Evolutionary conservation across 1,140 invertebrate genomes (phyloP).

Genomic region (Euura lappo): DNA sequence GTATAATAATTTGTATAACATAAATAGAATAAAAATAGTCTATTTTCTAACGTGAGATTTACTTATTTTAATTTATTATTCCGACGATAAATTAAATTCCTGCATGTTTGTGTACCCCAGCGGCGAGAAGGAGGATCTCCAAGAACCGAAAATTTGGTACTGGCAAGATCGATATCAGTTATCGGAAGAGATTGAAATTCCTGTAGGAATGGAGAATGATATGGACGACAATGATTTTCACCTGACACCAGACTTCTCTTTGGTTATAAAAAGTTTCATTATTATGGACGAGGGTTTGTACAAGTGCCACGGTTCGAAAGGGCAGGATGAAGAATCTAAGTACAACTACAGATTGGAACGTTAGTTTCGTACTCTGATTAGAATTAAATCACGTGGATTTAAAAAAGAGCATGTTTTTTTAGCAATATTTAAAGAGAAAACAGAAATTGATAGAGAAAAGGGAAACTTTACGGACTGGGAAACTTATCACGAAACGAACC

Average conservation of each 20-base stretch:
- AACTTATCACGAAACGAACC: constrained; percentile 56
- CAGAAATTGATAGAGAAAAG: constrained; percentile 33
- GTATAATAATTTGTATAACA: constrained; percentile 18
- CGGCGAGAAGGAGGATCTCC: constrained; percentile 45
- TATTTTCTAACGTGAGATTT: no score
- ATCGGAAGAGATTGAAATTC: constrained; percentile 46
- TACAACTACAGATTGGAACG: constrained; percentile 62
- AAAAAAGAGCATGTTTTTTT: constrained; percentile 12
- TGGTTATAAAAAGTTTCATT: constrained; percentile 53
- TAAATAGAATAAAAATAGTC: no score
- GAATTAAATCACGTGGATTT: no score
- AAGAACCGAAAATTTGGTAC: constrained; percentile 60
- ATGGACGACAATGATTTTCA: constrained; percentile 51
- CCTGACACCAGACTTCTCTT: constrained; percentile 51
- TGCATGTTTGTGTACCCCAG: constrained; percentile 23
- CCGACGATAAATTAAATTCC: background rate
- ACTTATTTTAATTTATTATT: no score
- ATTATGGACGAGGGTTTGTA: constrained; percentile 58
- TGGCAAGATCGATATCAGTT: constrained; percentile 52
- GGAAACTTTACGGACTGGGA: constrained; percentile 59
- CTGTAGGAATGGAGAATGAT: constrained; percentile 60
- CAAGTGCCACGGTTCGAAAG: constrained; percentile 57
- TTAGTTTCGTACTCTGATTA: constrained; percentile 28
- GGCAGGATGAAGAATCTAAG: constrained; percentile 55
- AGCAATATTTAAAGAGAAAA: constrained; percentile 45